Evolutionary conservation across 35 echinoderm and acorn worm genomes (phyloP).

Genomic region (Lytechinus variegatus): DNA sequence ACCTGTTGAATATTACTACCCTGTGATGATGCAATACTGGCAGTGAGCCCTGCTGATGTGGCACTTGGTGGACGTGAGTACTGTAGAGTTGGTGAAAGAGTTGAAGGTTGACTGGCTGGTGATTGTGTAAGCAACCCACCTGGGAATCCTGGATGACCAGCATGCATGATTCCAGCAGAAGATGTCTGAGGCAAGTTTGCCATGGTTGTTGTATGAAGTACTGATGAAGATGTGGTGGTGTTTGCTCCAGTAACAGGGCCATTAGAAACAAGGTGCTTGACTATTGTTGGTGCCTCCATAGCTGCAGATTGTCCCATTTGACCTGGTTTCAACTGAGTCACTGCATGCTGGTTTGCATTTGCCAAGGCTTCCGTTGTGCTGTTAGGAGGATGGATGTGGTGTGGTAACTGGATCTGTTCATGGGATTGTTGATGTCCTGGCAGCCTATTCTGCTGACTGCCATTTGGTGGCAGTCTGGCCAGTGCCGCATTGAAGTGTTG

Average conservation of each 20-base stretch:
- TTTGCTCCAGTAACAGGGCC: neutral
- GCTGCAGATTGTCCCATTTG: constrained; percentile 34
- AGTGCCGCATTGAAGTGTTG: constrained; percentile 74
- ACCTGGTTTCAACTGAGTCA: constrained; percentile 12
- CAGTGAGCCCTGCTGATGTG: constrained; percentile 49
- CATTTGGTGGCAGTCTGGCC: constrained; percentile 39
- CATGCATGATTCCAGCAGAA: neutral
- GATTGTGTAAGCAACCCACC: neutral
- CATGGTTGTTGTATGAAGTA: constrained; percentile 33
- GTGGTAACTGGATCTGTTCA: constrained; percentile 17
- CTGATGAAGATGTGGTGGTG: constrained; percentile 34
- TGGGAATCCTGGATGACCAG: neutral
- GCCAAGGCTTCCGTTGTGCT: constrained; percentile 56
- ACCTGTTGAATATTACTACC: constrained; percentile 10
- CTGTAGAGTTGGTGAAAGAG: constrained; percentile 43
- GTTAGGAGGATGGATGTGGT: constrained; percentile 15
- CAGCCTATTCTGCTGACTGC: constrained; percentile 14
- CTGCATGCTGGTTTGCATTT: constrained; percentile 47
- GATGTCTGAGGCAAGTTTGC: constrained; percentile 32
- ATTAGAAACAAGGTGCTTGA: constrained; percentile 57
- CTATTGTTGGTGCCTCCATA: constrained; percentile 64
- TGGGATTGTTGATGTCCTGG: constrained; percentile 14
- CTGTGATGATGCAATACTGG: constrained; percentile 43
- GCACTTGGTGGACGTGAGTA: constrained; percentile 62
- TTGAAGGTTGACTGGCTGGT: constrained; percentile 25